Evolutionary conservation across 2,888 invertebrate genomes (phyloP), one percentile per base, ranked within the genome.

Genomic region (Diaperis boleti): DNA sequence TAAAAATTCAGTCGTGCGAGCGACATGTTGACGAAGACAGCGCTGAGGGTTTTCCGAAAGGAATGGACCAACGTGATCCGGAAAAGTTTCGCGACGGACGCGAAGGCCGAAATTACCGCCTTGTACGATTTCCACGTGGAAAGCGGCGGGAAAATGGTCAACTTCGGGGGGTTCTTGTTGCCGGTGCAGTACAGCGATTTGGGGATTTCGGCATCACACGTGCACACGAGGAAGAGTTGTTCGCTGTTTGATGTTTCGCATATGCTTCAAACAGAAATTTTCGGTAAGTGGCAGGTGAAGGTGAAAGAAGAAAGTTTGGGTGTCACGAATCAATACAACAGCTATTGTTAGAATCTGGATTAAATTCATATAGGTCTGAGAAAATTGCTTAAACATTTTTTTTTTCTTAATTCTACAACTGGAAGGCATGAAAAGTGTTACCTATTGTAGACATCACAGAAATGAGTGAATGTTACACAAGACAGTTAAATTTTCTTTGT

Each of bases 171-270:
- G 13, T 98, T 92, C 82, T 82, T 91, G 6, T 85, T 99, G 78
- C 98, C 99, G 1, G 92, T 98, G 0, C 94, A 95, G 76, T 97
- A 98, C 79, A 82, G 86, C 56, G 87, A 92, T 78, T 81, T 88
- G 80, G 88, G 91, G 62, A 93, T 97, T 33, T 87, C 90, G 0
- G 88, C 90, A 18, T 97, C 97, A 0, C 97, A 98, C 81, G 79
- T 92, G 26, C 92, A 94, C 75, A 96, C 96, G 0, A 87, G 98
- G 70, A 85, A 85, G 33, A 87, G 86, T 74, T 91, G 91, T 35
- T 94, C 94, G 0, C 83, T 95, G 18, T 99, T 99, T 79, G 99
- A 99, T 80, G 99, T 99, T 0, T 91, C 92, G 0, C 93, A 94
- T 81, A 94, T 92, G 92, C 80, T 92, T 56, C 92, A 92, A 78